Base-by-base conservation (phyloP, 1,140 invertebrate genomes). In the Saxidomus purpurata region DNA sequence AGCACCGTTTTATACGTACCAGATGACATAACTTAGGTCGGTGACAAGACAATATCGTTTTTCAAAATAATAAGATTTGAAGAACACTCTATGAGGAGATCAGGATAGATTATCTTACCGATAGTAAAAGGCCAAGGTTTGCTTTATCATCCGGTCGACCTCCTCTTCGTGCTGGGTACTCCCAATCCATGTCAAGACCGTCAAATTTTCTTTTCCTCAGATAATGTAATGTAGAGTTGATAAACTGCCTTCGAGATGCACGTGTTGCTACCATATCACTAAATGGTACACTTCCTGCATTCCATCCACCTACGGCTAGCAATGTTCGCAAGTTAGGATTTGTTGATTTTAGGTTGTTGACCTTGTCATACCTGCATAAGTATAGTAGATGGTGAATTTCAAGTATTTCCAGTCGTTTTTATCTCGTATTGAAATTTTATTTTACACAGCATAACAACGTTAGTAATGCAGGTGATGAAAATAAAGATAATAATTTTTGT, bases 141-240 rank as follows among this genome's bases (percentile, higher is more conserved):
- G 94, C 89, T 74, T 95, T 96, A 77, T 99, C 98, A 92, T 98
- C 98, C 11, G 97, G 97, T 31, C 87, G 90, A 89, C 92, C 93
- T 36, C 93, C 91, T 15, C 92, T 63, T 13, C 31, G 90, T 15
- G 97, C 97, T 8, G 98, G 98, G 96, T 99, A 99, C 96, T 99
- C 98, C 98, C 98, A 99, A 94, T 99, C 98, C 0, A 99, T 97
- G 92, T 99, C 98, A 22, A 99, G 96, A 11, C 99, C 99, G 94
- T 99, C 98, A 94, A 99, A 99, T 93, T 98, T 98, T 95, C 98
- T 97, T 92, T 98, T 98, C 31, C 98, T 96, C 1, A 99, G 96
- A 96, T 98, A 99, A 91, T 98, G 98, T 69, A 99, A 98, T 6
- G 98, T 98, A 94, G 99, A 98, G 93, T 99, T 99, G 6, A 99